Base-by-base conservation (phyloP, 1,140 invertebrate genomes). In the Piezodorus guildinii region DNA sequence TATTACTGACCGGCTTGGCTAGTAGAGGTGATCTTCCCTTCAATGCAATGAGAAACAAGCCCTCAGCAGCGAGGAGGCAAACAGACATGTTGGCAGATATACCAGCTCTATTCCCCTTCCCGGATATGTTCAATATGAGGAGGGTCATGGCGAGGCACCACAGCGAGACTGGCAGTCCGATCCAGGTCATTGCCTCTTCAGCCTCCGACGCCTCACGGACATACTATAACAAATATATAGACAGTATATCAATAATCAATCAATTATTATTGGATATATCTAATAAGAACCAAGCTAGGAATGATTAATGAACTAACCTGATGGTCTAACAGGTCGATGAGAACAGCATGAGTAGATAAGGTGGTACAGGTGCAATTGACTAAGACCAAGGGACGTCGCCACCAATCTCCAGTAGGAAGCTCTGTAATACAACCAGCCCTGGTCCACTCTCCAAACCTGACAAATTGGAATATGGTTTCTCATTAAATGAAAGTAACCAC, bases 311-410 rank as follows among this genome's bases (percentile, higher is more conserved):
- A 10, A 63, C 17, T n/a, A 75, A 87, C 88, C 77, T 94, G 89
- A 39, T 89, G 81, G 72, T 93, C 90, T n/a, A 92, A 83, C 46
- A 93, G 82, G 72, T 96, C 93, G 60, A 95, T 88, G 12, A 97
- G 77, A 21, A 96, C 86, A 3, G 92, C 91, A 73, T 94, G 95
- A 5, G 89, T 94, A 3, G 91, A 93, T 0, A 96, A 77, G 74
- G 95, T 90, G 68, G 90, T 86, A 75, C 94, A 98, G 9, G 91
- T 91, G 72, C 94, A 98, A 71, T 95, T 96, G n/a, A 96, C 84
- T n/a, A 87, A 78, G 77, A 65, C 76, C 60, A 5, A 70, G 67
- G 27, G 34, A 6, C 43, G 43, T 45, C 52, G 59, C 65, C 66
- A 67, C 68, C 68, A 69, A 56, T 70, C 27, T 77, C 74, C 68